Evolutionary conservation across 2,888 invertebrate genomes (phyloP), one percentile per base, ranked within the genome.

Genomic region (Macaria notata): DNA sequence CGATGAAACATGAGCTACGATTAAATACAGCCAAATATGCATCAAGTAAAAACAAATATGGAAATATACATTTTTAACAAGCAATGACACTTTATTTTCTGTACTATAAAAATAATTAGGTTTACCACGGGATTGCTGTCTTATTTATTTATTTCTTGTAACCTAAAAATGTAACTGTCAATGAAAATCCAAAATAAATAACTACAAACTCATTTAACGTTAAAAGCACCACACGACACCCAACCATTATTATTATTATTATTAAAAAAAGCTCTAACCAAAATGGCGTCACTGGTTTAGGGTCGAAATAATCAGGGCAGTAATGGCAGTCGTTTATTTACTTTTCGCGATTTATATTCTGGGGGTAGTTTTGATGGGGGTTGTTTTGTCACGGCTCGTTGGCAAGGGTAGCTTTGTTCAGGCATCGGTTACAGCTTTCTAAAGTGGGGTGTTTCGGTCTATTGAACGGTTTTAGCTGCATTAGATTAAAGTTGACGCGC

Each of bases 271-370:
- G 56, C 54, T n/a, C 51, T 41, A 49, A 50, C 36, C 81, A 90
- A 90, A 82, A 91, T 91, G 90, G 89, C 89, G 78, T 71, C 76
- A 55, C 72, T 65, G 78, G 64, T 73, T 75, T 72, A 77, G 79
- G 88, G 82, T 71, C 71, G 73, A 83, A 88, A 88, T 88, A 89
- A 89, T 87, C 86, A 88, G 90, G 83, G 83, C 84, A 86, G 83
- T 88, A 84, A 89, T 87, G 84, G 84, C 71, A 75, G 80, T 70
- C 85, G 83, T 86, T 83, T 91, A 91, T 91, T 91, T 91, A 91
- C 90, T 89, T 89, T 89, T 84, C 75, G 75, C 82, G 76, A 86
- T 86, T 89, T 86, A 85, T 88, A 82, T 81, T 65, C 78, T 75
- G 70, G 72, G 86, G 81, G 79, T 78, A 69, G 67, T 68, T 19